These are phyloP conservation scores for Potorous gilbertii DNA, from an alignment of 2,797 vertebrate genomes.

Conservation along the genomic window DNA sequence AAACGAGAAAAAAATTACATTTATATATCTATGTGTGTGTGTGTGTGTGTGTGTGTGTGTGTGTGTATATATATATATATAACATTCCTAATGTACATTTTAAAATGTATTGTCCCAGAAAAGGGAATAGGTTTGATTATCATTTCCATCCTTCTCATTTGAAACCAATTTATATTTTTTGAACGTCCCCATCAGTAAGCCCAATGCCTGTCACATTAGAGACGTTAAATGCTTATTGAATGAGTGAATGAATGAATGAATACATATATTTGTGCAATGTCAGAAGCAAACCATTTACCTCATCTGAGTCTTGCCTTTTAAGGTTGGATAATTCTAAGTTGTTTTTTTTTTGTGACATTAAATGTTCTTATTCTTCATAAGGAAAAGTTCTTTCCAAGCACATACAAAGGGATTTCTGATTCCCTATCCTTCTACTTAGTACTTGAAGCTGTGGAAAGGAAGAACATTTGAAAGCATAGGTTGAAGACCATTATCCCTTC, in stretches of 20 bases:
- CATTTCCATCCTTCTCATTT: neutral
- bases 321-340: neutral
- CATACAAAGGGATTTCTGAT: neutral
- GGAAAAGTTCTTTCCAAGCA: neutral
- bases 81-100: neutral
- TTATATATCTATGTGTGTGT: neutral
- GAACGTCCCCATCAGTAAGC: neutral
- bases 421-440: neutral
- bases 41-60: no score
- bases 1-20: neutral
- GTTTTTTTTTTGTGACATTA: neutral
- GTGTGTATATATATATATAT: no score
- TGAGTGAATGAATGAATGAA: neutral
- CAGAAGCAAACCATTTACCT: neutral
- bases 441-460: neutral
- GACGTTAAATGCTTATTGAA: neutral
- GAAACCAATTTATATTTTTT: neutral
- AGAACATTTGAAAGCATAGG: neutral
- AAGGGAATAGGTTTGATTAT: neutral
- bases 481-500: neutral
- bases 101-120: neutral
- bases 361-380: neutral
- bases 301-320: neutral
- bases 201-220: neutral
- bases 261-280: neutral